These are phyloP conservation scores for Astropecten irregularis DNA, from an alignment of 53 echinoderm and acorn worm genomes.

Conservation along the genomic window DNA sequence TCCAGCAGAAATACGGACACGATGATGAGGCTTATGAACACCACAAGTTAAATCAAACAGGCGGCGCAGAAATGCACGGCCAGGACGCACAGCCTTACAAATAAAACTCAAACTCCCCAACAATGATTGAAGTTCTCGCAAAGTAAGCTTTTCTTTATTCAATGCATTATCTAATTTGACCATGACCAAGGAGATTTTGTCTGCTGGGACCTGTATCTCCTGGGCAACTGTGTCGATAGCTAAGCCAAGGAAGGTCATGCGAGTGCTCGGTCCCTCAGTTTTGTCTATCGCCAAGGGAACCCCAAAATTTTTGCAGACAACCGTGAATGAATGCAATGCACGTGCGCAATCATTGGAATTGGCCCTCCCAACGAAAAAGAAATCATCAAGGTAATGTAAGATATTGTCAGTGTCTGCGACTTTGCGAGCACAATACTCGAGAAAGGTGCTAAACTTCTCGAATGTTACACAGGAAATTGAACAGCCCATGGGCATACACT, in stretches of 20 bases:
- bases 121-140: slow-evolving; percentile 43
- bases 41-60: too few relatives aligned
- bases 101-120: slow-evolving; percentile 44
- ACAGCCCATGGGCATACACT: not conserved
- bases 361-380: too few relatives aligned
- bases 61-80: slow-evolving; percentile 46
- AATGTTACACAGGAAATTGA: too few relatives aligned
- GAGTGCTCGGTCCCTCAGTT: slow-evolving; percentile 27
- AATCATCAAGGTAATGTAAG: not conserved
- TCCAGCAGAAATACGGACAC: too few relatives aligned
- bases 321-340: too few relatives aligned
- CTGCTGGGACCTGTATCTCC: slow-evolving; percentile 26
- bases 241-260: slow-evolving; percentile 41
- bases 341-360: not conserved
- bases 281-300: slow-evolving; percentile 47
- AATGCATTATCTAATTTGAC: slow-evolving; percentile 16
- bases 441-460: too few relatives aligned
- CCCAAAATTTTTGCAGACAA: too few relatives aligned
- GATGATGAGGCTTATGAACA: too few relatives aligned
- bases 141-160: not conserved
- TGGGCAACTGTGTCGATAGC: slow-evolving; percentile 1
- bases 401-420: not conserved
- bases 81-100: too few relatives aligned
- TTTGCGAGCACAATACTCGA: too few relatives aligned
- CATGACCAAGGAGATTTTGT: slow-evolving; percentile 2